Evolutionary conservation across 1,140 invertebrate species (phyloP).

Genomic region (Listronotus oregonensis): DNA sequence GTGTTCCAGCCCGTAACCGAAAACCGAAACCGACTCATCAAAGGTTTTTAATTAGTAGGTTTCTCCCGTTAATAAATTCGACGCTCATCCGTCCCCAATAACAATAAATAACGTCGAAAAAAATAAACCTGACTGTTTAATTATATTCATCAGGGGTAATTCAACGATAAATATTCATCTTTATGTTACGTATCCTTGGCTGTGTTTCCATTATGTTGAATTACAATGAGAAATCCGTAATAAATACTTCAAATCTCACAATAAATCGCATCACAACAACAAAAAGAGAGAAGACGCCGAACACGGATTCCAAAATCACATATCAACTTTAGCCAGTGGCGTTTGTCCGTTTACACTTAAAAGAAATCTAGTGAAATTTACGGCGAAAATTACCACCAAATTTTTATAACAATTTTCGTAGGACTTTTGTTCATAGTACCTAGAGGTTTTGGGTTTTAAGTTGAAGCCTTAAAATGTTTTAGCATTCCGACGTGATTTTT

Average conservation of each 20-base stretch:
- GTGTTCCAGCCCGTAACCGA: not conserved
- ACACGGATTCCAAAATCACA: slow-evolving; percentile 50
- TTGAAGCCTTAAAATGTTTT: too few species aligned
- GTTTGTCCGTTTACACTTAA: slow-evolving; percentile 6
- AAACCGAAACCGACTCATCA: slow-evolving; percentile 9
- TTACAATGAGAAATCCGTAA: slow-evolving; percentile 47
- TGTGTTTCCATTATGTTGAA: slow-evolving; percentile 46
- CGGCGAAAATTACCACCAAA: too few species aligned
- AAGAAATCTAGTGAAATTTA: too few species aligned
- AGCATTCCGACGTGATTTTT: too few species aligned
- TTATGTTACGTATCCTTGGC: slow-evolving; percentile 41
- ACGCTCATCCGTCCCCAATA: slow-evolving; percentile 28
- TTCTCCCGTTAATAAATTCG: slow-evolving; percentile 36
- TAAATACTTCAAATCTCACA: slow-evolving; percentile 49
- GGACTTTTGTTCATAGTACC: too few species aligned
- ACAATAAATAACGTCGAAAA: slow-evolving; percentile 32
- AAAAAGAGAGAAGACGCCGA: slow-evolving; percentile 39
- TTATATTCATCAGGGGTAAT: slow-evolving; percentile 41
- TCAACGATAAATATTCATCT: slow-evolving; percentile 44
- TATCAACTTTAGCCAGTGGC: slow-evolving; percentile 43
- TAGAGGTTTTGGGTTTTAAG: too few species aligned
- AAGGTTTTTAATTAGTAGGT: slow-evolving; percentile 36
- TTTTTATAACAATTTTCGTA: too few species aligned
- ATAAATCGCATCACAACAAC: slow-evolving; percentile 48
- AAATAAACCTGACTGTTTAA: slow-evolving; percentile 37